Evolutionary conservation across 2,113 vertebrate genomes (phyloP).

Genomic region (mouse (Mus musculus)): DNA sequence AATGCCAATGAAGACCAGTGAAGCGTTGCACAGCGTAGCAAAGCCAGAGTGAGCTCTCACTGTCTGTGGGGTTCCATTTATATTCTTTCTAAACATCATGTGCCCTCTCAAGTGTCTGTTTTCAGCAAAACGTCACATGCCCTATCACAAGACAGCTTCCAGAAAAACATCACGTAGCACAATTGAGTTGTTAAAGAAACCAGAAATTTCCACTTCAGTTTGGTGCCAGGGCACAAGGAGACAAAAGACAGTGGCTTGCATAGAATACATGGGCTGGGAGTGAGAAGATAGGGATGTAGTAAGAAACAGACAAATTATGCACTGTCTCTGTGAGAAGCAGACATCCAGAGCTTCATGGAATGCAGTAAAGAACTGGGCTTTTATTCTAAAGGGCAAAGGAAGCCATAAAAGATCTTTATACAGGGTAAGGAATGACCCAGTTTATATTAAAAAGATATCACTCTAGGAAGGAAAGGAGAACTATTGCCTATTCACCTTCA

Average conservation of each 20-base stretch:
- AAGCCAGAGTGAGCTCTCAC: too few relatives aligned
- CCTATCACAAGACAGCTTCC: too few relatives aligned
- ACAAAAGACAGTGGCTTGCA: not conserved
- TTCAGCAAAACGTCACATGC: too few relatives aligned
- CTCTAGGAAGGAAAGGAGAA: not conserved
- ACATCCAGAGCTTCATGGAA: not conserved
- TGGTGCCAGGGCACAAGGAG: not conserved
- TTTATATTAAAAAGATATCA: not conserved
- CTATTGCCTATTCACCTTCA: not conserved
- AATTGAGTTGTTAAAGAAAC: too few relatives aligned
- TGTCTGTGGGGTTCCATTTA: too few relatives aligned
- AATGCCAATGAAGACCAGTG: too few relatives aligned
- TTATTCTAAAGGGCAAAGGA: not conserved
- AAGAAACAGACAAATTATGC: not conserved
- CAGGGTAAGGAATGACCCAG: not conserved
- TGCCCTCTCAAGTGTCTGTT: too few relatives aligned
- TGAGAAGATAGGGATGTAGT: fast-evolving
- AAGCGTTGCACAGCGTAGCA: too few relatives aligned
- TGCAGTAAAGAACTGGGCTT: not conserved
- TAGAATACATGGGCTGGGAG: not conserved
- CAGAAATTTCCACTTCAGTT: not conserved
- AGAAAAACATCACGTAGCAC: too few relatives aligned
- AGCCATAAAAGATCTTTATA: not conserved
- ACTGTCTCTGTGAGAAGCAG: not conserved
- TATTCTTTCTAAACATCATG: too few relatives aligned